Evolutionary conservation across 2,797 vertebrate genomes (phyloP).

Genomic region (Orestias chungarensis): DNA sequence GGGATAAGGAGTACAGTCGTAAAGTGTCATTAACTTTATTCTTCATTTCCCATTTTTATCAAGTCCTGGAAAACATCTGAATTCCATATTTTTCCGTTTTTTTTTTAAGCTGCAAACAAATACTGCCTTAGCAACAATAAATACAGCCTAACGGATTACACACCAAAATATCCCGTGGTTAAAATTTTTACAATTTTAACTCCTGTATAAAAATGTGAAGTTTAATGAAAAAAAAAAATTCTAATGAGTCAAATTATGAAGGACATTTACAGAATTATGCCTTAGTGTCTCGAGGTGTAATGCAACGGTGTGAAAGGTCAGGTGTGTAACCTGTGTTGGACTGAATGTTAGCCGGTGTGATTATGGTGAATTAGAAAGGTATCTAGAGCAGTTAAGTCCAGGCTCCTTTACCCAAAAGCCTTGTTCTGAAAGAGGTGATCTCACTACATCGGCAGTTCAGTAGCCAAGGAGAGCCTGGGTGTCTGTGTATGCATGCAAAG

Average conservation of each 20-base stretch:
- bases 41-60: too few relatives aligned
- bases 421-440: constrained; percentile 73
- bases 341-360: constrained; percentile 21
- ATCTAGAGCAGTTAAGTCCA: constrained; percentile 35
- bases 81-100: too few relatives aligned
- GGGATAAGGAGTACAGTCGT: too few relatives aligned
- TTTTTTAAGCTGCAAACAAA: neutral
- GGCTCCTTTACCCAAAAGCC: constrained; percentile 48
- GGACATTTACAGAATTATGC: neutral
- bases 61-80: too few relatives aligned
- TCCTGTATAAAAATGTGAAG: constrained; percentile 22
- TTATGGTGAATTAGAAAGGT: constrained; percentile 34
- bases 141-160: constrained; percentile 36
- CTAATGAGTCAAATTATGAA: constrained; percentile 4
- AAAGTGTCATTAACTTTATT: too few relatives aligned
- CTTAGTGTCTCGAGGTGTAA: neutral
- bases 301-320: constrained; percentile 13
- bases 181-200: constrained; percentile 19
- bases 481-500: constrained; percentile 56
- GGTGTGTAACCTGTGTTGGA: constrained; percentile 7
- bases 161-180: constrained; percentile 31
- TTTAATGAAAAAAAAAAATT: constrained; percentile 5
- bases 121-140: neutral
- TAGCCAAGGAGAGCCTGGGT: constrained; percentile 71
- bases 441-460: constrained; percentile 77